Evolutionary conservation across 2,888 invertebrate genomes (phyloP).

Genomic region (Leptinotarsa tumamoca): DNA sequence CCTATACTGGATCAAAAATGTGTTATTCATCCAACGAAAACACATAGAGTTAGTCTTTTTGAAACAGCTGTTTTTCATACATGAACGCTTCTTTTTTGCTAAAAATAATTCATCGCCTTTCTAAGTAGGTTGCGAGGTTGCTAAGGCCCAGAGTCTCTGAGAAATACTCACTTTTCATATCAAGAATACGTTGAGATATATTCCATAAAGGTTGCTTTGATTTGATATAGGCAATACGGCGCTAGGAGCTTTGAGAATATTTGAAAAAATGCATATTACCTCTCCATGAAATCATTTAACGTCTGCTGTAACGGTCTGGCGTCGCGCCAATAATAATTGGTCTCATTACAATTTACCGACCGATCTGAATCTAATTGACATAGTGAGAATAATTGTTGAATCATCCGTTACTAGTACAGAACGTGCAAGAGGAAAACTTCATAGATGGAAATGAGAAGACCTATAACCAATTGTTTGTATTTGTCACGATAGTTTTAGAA

Average conservation of each 20-base stretch:
- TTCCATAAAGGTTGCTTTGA: background rate
- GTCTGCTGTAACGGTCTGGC: constrained; percentile 3
- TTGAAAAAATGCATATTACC: background rate
- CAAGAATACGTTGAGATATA: background rate
- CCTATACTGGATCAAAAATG: too few relatives aligned
- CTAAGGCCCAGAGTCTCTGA: too few relatives aligned
- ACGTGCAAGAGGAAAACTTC: background rate
- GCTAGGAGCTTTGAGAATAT: constrained; percentile 9
- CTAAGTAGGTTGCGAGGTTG: too few relatives aligned
- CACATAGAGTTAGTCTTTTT: too few relatives aligned
- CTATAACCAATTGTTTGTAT: background rate
- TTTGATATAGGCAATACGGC: background rate
- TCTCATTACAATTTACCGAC: constrained; percentile 8
- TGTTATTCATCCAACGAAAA: too few relatives aligned
- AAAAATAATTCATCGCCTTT: too few relatives aligned
- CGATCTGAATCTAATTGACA: constrained; percentile 4
- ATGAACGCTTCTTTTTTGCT: too few relatives aligned
- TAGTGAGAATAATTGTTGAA: constrained; percentile 5
- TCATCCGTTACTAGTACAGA: background rate
- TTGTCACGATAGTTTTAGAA: too few relatives aligned
- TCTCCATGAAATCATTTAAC: background rate
- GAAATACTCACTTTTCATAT: too few relatives aligned
- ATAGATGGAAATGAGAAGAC: background rate
- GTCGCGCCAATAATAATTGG: constrained; percentile 1
- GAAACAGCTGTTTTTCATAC: too few relatives aligned